Percentiles rank a stretch among this genome's conserved stretches.
These are phyloP conservation scores for Dendrophyllia cribrosa DNA, from an alignment of 64 coral and sea anemone genomes.

Conservation along the genomic window DNA sequence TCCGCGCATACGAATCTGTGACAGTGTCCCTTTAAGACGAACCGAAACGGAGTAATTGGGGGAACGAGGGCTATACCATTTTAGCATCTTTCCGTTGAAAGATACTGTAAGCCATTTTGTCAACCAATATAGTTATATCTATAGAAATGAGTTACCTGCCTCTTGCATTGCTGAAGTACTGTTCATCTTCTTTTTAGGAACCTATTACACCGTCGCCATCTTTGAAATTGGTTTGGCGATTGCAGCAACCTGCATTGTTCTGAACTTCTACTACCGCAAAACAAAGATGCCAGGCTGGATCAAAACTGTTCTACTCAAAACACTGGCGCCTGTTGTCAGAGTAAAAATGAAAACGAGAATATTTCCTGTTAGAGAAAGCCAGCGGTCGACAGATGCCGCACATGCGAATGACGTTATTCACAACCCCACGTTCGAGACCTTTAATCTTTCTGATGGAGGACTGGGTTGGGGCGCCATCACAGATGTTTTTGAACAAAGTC, in stretches of 20 bases:
- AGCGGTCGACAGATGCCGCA: background rate
- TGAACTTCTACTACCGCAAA: slow-evolving; percentile 88
- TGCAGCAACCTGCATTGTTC: slow-evolving; percentile 73
- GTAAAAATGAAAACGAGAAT: slow-evolving; percentile 30
- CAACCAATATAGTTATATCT: too few relatives aligned
- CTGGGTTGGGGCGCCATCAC: background rate
- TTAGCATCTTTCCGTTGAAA: too few relatives aligned
- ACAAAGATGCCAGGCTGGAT: slow-evolving; percentile 88
- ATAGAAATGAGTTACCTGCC: too few relatives aligned
- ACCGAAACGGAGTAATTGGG: too few relatives aligned
- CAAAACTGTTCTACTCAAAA: slow-evolving; percentile 46
- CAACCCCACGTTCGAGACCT: slow-evolving; percentile 16
- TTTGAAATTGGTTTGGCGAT: slow-evolving; percentile 80
- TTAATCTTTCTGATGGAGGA: slow-evolving; percentile 4
- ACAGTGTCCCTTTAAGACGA: too few relatives aligned
- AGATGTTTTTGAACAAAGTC: slow-evolving; percentile 40
- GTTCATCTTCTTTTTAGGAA: slow-evolving; percentile 26
- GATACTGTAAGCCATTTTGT: too few relatives aligned
- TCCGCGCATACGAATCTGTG: too few relatives aligned
- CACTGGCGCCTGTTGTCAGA: slow-evolving; percentile 44
- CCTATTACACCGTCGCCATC: slow-evolving; percentile 82
- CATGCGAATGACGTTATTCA: slow-evolving; percentile 17
- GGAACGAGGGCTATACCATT: too few relatives aligned
- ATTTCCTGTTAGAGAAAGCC: background rate
- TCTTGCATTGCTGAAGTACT: background rate